Base-by-base conservation (phyloP, 2,113 vertebrate genomes). In the Gymnarchus niloticus region DNA sequence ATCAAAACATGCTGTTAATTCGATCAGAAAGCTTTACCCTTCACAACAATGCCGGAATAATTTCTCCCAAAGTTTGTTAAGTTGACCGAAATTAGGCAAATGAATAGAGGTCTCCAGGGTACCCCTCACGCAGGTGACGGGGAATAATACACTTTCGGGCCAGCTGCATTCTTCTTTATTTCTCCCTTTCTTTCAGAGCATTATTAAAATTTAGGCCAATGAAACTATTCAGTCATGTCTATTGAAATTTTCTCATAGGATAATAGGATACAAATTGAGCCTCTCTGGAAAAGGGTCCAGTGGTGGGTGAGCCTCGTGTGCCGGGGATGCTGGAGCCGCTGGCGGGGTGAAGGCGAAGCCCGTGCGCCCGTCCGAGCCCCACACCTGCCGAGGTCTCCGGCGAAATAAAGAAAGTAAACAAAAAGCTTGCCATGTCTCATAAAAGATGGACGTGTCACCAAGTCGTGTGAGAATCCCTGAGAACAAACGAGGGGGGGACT, bases 1-100 rank as follows among this genome's bases (percentile, higher is more conserved):
- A 99, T 99, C 98, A 98, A 99, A 99, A 99, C 98, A 96, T 96
- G 96, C 96, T 98, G 97, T 98, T 99, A 99, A 99, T 99, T 99
- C 97, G 98, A 99, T 98, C 97, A 99, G 97, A 98, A 98, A 96
- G 97, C 97, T 97, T 97, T 95, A 95, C 96, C 96, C 97, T 97
- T 94, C 94, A 92, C 95, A 96, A 99, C 98, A 99, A 99, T 98
- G 93, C 96, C 97, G 95, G 96, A 96, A 97, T 97, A 96, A 98
- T 97, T 97, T 97, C 96, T 97, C 95, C 96, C 96, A 96, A 99
- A 99, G 97, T 99, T 99, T 97, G 97, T 99, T 99, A 99, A 99
- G 98, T 97, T 98, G 97, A 97, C 96, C 97, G 97, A 99, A 99
- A 99, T 99, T 99, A 99, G 97, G 96, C 97, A 97, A 98, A 98